Evolutionary conservation across 2,113 vertebrate species (phyloP).

Genomic region (Macaca fascicularis): DNA sequence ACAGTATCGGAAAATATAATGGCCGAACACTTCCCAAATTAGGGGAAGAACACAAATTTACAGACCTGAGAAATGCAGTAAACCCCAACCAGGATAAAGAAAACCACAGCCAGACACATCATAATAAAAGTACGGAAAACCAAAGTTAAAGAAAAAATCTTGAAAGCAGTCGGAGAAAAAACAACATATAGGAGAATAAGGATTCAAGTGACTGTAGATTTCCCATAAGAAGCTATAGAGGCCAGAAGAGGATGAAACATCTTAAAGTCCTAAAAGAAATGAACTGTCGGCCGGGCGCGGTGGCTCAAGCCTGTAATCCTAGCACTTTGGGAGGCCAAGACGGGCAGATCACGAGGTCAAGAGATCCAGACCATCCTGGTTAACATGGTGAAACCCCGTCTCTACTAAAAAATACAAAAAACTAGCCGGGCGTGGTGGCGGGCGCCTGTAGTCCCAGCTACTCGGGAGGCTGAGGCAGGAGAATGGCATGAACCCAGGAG

Average conservation of each 20-base stretch:
- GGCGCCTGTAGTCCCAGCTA: too few relatives aligned
- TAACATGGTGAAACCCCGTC: too few relatives aligned
- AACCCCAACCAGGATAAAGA: not conserved
- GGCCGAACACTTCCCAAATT: not conserved
- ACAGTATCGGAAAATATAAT: not conserved
- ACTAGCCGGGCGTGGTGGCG: too few relatives aligned
- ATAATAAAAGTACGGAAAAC: not conserved
- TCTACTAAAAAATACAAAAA: too few relatives aligned
- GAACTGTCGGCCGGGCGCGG: not conserved
- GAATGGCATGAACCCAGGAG: too few relatives aligned
- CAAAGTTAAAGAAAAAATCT: not conserved
- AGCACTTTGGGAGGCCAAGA: too few relatives aligned
- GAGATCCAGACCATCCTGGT: too few relatives aligned
- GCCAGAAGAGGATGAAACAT: not conserved
- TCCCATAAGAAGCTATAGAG: not conserved
- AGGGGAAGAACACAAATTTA: not conserved
- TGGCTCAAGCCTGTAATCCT: too few relatives aligned
- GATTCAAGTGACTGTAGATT: not conserved
- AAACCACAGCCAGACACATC: not conserved
- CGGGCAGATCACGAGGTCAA: too few relatives aligned
- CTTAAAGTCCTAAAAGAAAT: not conserved
- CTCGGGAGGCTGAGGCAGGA: too few relatives aligned
- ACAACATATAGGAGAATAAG: not conserved
- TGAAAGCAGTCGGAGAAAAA: not conserved
- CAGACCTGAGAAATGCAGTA: not conserved